Evolutionary conservation across 2,113 vertebrate species (phyloP), one percentile per base, ranked within the genome.

Genomic region (Lanius collurio): DNA sequence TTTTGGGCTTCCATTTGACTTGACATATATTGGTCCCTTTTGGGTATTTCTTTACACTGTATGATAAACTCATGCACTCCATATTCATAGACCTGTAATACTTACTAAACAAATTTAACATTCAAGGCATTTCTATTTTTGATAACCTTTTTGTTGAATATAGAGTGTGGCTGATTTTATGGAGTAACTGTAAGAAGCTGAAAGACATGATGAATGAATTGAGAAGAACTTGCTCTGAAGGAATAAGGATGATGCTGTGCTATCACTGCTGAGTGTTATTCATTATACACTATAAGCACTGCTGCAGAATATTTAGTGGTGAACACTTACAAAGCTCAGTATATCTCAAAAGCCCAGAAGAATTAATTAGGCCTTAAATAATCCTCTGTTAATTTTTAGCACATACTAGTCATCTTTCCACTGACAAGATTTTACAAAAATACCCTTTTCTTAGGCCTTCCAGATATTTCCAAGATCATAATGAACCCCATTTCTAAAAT

Each of bases 241-340:
- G 71, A 94, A 80, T 92, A 78, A 88, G 86, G 83, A 84, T 86
- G 88, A 81, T 90, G 80, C 62, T 90, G 60, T 87, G 83, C 85
- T 95, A 79, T 92, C 88, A 75, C 52, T 93, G 52, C 86, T 75
- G 77, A 92, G 79, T 68, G 64, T 92, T 94, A 95, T 87, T 93
- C 94, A 90, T 96, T 93, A 90, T 82, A 81, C n/a, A 42, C 88
- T 90, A 16, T 68, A 92, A 94, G 60, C 64, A 93, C 41, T 78
- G 60, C 86, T 87, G 69, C 83, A 92, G 90, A 94, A 92, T 96
- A 83, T 93, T 94, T 90, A 93, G 88, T 75, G 47, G 87, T 77
- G 88, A 95, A 57, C 64, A 71, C 35, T 94, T 86, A 92, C 7
- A 64, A 86, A 87, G 52, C 41, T 62, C 64, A 56, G 83, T 94